Conservation (phyloP, 2,113 vertebrate genomes). For the Cervus canadensis region DNA sequence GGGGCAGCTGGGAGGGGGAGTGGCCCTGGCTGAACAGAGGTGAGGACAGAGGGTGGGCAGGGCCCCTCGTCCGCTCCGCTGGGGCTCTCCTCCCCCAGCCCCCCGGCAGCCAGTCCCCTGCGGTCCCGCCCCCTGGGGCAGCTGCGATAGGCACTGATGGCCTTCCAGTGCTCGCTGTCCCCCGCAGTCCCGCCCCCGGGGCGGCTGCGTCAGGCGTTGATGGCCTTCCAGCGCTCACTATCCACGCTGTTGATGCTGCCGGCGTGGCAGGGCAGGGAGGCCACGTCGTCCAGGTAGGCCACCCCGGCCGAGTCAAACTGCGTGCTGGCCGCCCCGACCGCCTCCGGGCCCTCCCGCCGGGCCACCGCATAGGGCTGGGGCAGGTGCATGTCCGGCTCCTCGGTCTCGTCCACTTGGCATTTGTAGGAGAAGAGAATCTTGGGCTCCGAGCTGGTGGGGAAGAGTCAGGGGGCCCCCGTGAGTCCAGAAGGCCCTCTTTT, state of each 20-base stretch:
- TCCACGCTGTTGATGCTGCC: slow-evolving; percentile 94
- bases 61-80: fast-evolving
- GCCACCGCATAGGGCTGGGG: slow-evolving; percentile 90
- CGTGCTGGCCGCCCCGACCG: slow-evolving; percentile 86
- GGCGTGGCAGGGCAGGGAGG: slow-evolving; percentile 89
- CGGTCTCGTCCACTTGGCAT: slow-evolving; percentile 95
- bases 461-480: neutral
- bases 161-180: neutral
- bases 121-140: fast-evolving
- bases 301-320: slow-evolving; percentile 89
- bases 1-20: neutral
- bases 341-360: slow-evolving; percentile 88
- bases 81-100: neutral
- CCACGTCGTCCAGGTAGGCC: slow-evolving; percentile 92
- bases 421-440: slow-evolving; percentile 99
- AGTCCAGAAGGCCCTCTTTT: neutral
- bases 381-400: slow-evolving; percentile 94
- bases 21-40: neutral
- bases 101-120: neutral
- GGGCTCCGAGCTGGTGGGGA: slow-evolving; percentile 89
- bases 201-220: slow-evolving; percentile 82
- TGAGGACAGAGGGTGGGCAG: neutral
- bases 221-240: slow-evolving; percentile 94
- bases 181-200: neutral
- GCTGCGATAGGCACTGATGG: neutral